phyloP scores from a whole-genome alignment of 2,888 invertebrate genomes.

The Rhagium mordax region DNA sequence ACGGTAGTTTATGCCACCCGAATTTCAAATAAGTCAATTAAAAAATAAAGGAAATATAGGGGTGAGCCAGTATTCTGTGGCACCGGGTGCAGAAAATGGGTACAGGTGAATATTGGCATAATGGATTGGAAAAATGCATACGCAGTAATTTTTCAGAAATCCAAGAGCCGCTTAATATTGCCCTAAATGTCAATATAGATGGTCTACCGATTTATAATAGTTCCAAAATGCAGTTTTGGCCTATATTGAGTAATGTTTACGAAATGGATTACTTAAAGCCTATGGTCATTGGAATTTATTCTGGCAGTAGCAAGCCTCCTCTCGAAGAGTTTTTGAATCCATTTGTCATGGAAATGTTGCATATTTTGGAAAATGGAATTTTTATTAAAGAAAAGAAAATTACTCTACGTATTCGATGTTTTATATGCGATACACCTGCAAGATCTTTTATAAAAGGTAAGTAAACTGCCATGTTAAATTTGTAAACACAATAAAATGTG shows the following conservation, averaged over 20 bases:
- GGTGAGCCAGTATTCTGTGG: no score
- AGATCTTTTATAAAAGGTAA: constrained; percentile 49
- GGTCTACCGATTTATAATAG: constrained; percentile 49
- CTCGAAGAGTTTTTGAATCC: constrained; percentile 31
- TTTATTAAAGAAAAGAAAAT: neutral
- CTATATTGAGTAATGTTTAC: constrained; percentile 44
- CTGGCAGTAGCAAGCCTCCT: constrained; percentile 40
- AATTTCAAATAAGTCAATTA: no score
- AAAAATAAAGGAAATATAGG: no score
- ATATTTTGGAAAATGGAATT: constrained; percentile 14
- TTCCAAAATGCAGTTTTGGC: no score
- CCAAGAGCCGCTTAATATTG: constrained; percentile 24
- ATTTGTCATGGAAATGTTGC: constrained; percentile 35
- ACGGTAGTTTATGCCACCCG: no score
- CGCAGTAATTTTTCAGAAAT: neutral
- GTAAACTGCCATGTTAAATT: neutral
- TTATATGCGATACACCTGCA: constrained; percentile 48
- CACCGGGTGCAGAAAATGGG: no score
- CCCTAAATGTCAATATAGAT: constrained; percentile 47
- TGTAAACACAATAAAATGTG: neutral
- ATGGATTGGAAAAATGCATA: neutral
- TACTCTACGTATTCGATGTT: constrained; percentile 39
- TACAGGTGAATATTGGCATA: neutral
- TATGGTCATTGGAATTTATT: constrained; percentile 41
- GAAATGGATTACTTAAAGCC: constrained; percentile 39